Evolutionary conservation across 2,888 invertebrate genomes (phyloP), one percentile per base, ranked within the genome.

Genomic region (Tinea trinotella): DNA sequence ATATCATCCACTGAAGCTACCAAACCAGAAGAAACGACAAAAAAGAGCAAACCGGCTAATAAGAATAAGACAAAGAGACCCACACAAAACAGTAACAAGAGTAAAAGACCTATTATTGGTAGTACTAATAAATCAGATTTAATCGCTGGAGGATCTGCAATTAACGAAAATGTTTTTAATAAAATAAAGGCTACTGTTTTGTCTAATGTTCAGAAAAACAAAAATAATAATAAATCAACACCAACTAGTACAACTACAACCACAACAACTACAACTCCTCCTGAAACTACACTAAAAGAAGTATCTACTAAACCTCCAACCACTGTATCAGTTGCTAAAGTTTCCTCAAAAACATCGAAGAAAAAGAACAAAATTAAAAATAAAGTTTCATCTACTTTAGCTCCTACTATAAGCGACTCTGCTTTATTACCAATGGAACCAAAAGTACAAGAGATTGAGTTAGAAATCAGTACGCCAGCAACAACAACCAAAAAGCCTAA

Each of bases 131-230:
- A 86, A 64, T 76, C 85, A 34, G 86, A 86, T 59, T 67, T 86
- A 55, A 70, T 84, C 22, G 83, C 86, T 35, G 73, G 79, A 58
- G 84, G 84, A 15, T 84, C 84, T 19, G 84, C 81, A 20, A 80
- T 85, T 13, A 85, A 74, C 59, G 87, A 87, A 65, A 86, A 86
- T 62, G 78, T 79, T 2, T 77, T 87, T 35, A 89, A 89, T 2
- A 91, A 90, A 74, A 74, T 90, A 12, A 91, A 90, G 63, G 89
- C 90, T 4, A 88, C 91, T 0, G 79, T 90, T 18, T 62, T 88
- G 5, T 83, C 87, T 22, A 87, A 87, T 60, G 79, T 86, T 0
- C 82, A 87, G 57, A 88, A 88, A 60, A 85, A 85, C 58, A 87
- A 87, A 64, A 80, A 70, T 46, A 65, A 68, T 10, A 64, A 71